These are phyloP conservation scores for Epizoanthus ramosus DNA, from an alignment of 92 coral and sea anemone species.

Conservation along the genomic window DNA sequence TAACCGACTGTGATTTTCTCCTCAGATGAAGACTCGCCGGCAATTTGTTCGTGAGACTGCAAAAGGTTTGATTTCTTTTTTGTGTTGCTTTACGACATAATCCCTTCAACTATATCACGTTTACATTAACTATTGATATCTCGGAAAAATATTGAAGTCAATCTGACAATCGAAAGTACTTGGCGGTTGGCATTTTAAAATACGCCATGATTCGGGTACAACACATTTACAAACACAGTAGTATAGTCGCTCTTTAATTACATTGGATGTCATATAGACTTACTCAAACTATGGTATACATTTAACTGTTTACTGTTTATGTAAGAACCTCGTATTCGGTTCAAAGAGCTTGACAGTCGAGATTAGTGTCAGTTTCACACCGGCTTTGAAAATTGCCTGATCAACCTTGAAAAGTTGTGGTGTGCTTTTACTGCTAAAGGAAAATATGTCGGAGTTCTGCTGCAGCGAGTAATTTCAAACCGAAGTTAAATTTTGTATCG, in stretches of 20 bases:
- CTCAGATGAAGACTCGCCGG: slow-evolving; percentile 20
- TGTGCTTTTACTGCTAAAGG: neutral
- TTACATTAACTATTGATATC: neutral
- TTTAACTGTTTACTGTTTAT: slow-evolving; percentile 14
- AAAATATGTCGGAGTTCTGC: no score
- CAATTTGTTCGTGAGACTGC: neutral
- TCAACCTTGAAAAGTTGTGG: slow-evolving; percentile 15
- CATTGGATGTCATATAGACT: neutral
- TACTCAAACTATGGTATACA: neutral
- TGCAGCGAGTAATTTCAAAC: no score
- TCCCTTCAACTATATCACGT: no score
- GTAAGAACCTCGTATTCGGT: slow-evolving; percentile 8
- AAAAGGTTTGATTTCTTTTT: neutral
- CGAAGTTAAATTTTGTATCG: no score
- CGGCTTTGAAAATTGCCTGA: slow-evolving; percentile 13
- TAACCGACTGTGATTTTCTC: slow-evolving; percentile 12
- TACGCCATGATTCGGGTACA: slow-evolving; percentile 16
- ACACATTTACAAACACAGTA: slow-evolving; percentile 6
- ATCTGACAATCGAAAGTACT: slow-evolving; percentile 16
- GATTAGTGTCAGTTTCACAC: slow-evolving; percentile 19
- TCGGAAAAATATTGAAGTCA: slow-evolving; percentile 12
- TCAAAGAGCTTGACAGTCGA: slow-evolving; percentile 7
- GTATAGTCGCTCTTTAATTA: slow-evolving; percentile 20
- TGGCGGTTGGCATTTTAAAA: slow-evolving; percentile 1
- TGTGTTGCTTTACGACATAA: neutral